Evolutionary conservation across 1,140 invertebrate genomes (phyloP), one percentile per base, ranked within the genome.

Genomic region (Drosophila santomea): DNA sequence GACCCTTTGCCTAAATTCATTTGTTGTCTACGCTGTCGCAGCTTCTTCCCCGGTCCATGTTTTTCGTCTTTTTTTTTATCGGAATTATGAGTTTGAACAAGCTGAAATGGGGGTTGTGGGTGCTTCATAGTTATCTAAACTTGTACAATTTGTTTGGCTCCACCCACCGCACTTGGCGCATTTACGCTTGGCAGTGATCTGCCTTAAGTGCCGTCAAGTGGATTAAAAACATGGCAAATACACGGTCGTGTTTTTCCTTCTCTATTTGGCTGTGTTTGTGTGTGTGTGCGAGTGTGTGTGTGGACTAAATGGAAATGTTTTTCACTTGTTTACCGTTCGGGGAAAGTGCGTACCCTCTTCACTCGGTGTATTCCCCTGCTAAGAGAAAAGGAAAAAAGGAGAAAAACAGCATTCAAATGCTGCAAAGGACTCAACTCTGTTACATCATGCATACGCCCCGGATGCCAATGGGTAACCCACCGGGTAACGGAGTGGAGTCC

Each of bases 211-310:
- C 64, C 82, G 76, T 71, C 64, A 82, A 86, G 83, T 82, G 82
- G 74, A 86, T 86, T 86, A 86, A 86, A 86, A 86, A 82, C 71
- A 86, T 75, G 74, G 74, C 66, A 80, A 77, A 72, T 62, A 58
- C 56, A 61, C 43, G 17, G 38, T 35, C 38, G 48, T 44, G 47
- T 55, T 25, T 41, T 45, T 23, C 11, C 14, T 14, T 32, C 41
- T 20, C 20, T n/a, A 20, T 52, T 11, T 32, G 15, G 36, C 3
- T 47, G 41, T 36, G 20, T 25, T 10, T 43, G 28, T 15, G 36
- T 17, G 20, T 58, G 35, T 60, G 25, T 45, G 32, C 58, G 12
- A 20, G 20, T 45, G 45, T 51, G 44, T 52, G 48, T 43, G 32
- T 54, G 43, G 55, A 14, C 58, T 74, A 72, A 83, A 72, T 78